Evolutionary conservation across 2,797 vertebrate species (phyloP), one percentile per base, ranked within the genome.

Genomic region (Trematomus bernacchii): DNA sequence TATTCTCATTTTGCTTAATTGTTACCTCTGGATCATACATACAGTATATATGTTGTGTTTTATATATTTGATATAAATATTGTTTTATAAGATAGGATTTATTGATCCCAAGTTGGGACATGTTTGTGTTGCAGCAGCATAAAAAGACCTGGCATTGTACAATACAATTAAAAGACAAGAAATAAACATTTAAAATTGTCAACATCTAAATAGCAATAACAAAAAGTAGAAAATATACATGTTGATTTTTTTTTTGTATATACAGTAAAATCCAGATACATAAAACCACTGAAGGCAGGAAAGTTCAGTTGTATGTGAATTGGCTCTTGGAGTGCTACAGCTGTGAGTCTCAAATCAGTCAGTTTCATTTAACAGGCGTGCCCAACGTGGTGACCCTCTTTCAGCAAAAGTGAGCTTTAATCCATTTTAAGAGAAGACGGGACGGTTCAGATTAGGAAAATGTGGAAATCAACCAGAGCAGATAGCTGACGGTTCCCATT

Each of bases 401-500:
- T 85, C 74, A 65, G 81, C 71, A 71, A 86, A 86, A 87, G 75
- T 73, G 76, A 89, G 80, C 66, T 89, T 78, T 88, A 90, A 92
- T 92, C 87, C 78, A 82, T 87, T 92, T 91, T 87, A 74, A 83
- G 82, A 70, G 80, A 70, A 85, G 79, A 84, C 66, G n/a, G 89
- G 82, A 84, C 23, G 75, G 82, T 82, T 66, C 79, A 88, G 88
- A 91, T 92, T 86, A 91, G 86, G 85, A 81, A 87, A 92, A 90
- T 88, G 83, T 80, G 80, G 86, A 27, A 27, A 88, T 88, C 86
- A 89, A 88, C 80, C 82, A 42, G 19, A 85, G 88, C 85, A 80
- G 84, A 77, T 27, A 64, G 75, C 87, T 79, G 90, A 92, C 86
- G 84, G 83, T 90, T 85, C 86, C 75, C 85, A 89, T 90, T 88